Conservation (phyloP, 1,140 invertebrate species). For the Drosophila pruinosa region DNA sequence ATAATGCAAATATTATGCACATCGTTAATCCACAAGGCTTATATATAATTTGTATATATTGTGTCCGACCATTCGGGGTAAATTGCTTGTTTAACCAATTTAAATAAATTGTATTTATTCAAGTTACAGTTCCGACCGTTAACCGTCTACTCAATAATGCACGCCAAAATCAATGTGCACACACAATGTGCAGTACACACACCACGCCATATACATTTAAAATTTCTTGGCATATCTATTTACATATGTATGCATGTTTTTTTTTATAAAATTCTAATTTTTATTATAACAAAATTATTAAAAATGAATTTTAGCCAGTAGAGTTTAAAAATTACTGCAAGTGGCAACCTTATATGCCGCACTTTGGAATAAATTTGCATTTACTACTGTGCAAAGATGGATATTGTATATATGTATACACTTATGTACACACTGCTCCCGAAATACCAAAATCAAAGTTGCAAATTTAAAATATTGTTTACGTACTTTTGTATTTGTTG, state of each 20-base stretch:
- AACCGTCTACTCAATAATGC: too few species aligned
- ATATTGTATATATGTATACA: too few species aligned
- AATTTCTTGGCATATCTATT: too few species aligned
- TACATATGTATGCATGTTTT: too few species aligned
- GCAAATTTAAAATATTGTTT: conserved; percentile 17
- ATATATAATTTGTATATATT: not conserved
- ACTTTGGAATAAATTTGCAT: not conserved
- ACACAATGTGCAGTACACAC: too few species aligned
- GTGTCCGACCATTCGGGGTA: not conserved
- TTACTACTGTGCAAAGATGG: not conserved
- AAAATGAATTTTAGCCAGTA: too few species aligned
- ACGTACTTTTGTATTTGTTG: conserved; percentile 26
- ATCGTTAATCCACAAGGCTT: not conserved
- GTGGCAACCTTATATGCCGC: too few species aligned
- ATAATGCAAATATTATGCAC: not conserved
- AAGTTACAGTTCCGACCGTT: not conserved
- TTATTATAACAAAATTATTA: too few species aligned
- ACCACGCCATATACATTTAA: too few species aligned
- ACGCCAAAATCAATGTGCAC: not conserved
- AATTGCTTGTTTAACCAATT: not conserved
- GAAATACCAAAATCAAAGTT: not conserved
- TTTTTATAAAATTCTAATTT: too few species aligned
- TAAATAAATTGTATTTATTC: not conserved
- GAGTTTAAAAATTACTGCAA: too few species aligned
- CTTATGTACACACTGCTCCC: not conserved